Percentiles rank a stretch among this genome's conserved stretches.
These are phyloP conservation scores for Thermophis baileyi DNA, from an alignment of 2,113 vertebrate genomes.

Conservation along the genomic window DNA sequence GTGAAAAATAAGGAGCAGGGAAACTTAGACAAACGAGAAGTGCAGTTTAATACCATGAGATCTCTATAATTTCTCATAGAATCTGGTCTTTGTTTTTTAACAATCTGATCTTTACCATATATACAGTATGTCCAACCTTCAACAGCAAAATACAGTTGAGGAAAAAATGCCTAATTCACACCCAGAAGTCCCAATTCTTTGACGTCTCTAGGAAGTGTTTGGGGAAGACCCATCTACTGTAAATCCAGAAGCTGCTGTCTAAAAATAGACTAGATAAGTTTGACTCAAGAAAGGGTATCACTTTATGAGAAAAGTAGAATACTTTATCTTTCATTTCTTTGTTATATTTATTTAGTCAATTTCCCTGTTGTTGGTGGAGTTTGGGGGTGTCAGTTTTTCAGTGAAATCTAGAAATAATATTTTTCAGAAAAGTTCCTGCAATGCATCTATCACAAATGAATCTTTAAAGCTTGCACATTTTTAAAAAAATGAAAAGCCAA, in stretches of 20 bases:
- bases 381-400: conserved; percentile 24
- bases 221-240: not conserved
- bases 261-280: not conserved
- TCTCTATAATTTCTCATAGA: not conserved
- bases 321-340: not conserved
- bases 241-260: not conserved
- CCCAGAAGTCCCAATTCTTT: not conserved
- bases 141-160: not conserved
- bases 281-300: not conserved
- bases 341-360: conserved; percentile 41
- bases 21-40: not conserved
- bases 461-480: not conserved
- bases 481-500: not conserved
- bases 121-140: not conserved
- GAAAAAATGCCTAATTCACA: not conserved
- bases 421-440: conserved; percentile 32
- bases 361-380: conserved; percentile 15
- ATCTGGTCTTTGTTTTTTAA: not conserved
- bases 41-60: not conserved
- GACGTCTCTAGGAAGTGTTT: not conserved
- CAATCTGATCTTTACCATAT: not conserved
- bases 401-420: conserved; percentile 8
- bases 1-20: conserved; percentile 18
- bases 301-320: not conserved
- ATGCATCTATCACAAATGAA: conserved; percentile 41